phyloP scores from a whole-genome alignment of 1,140 invertebrate species.

The Zelostemma sp. region DNA sequence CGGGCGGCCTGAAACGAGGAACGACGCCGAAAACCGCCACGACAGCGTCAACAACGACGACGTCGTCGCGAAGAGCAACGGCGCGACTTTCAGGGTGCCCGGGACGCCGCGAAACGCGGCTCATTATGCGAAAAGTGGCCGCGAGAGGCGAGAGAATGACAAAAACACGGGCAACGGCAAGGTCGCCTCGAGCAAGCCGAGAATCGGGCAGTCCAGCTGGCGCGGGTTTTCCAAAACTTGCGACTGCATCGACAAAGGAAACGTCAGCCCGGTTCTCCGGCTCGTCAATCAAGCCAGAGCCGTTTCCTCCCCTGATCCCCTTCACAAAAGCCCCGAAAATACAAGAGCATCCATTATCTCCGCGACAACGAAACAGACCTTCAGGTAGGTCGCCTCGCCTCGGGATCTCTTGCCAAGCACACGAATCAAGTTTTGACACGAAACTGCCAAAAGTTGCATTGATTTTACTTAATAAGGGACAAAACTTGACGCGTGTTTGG shows the following conservation, averaged over 20 bases:
- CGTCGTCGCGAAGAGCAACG: conserved; percentile 24
- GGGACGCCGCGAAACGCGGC: conserved; percentile 44
- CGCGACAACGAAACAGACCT: conserved; percentile 59
- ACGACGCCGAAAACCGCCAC: conserved; percentile 1
- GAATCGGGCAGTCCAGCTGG: conserved; percentile 59
- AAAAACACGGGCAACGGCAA: conserved; percentile 10
- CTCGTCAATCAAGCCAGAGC: conserved; percentile 67
- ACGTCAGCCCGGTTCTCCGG: conserved; percentile 61
- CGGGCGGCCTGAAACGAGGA: conserved; percentile 17
- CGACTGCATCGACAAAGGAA: conserved; percentile 63
- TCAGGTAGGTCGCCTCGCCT: conserved; percentile 62
- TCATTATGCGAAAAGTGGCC: conserved; percentile 25
- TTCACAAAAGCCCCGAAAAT: conserved; percentile 66
- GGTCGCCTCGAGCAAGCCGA: conserved; percentile 34
- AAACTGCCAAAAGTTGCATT: too few species aligned
- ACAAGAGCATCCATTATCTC: conserved; percentile 62
- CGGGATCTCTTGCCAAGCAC: not conserved
- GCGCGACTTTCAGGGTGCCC: conserved; percentile 55
- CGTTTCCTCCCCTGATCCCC: conserved; percentile 71
- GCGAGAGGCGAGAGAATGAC: conserved; percentile 21
- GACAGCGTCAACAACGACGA: conserved; percentile 15
- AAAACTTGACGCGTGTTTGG: too few species aligned
- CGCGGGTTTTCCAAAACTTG: conserved; percentile 64
- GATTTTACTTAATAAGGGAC: too few species aligned
- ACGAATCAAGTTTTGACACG: too few species aligned